Evolutionary conservation across 2,888 invertebrate genomes (phyloP).

Genomic region (Malachius bipustulatus): DNA sequence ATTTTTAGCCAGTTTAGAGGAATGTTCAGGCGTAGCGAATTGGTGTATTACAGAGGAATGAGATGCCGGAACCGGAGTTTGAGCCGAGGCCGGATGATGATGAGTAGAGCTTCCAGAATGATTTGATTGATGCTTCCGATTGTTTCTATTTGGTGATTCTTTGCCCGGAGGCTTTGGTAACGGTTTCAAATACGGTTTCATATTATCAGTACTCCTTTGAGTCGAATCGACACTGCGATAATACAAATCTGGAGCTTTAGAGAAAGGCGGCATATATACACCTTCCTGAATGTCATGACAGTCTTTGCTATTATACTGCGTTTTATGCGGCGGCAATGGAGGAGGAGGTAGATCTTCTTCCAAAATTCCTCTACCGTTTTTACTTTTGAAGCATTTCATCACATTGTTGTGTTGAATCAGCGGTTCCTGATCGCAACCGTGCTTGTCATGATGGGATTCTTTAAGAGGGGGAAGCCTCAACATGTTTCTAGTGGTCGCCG

Average conservation of each 20-base stretch:
- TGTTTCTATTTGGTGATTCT: constrained; percentile 33
- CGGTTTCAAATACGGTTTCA: constrained; percentile 45
- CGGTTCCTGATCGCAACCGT: constrained; percentile 49
- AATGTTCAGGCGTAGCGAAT: constrained; percentile 26
- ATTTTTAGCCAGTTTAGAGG: constrained; percentile 29
- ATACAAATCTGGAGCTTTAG: constrained; percentile 41
- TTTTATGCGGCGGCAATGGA: constrained; percentile 47
- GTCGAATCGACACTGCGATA: constrained; percentile 16
- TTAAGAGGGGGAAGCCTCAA: constrained; percentile 44
- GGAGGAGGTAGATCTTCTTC: constrained; percentile 46
- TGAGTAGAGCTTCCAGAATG: constrained; percentile 23
- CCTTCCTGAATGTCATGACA: too few relatives aligned
- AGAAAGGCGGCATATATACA: constrained; percentile 51
- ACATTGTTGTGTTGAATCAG: constrained; percentile 34
- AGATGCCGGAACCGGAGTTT: constrained; percentile 25
- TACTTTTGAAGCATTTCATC: constrained; percentile 23
- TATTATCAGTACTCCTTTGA: constrained; percentile 23
- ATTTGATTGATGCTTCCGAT: constrained; percentile 26
- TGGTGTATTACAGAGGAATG: constrained; percentile 25
- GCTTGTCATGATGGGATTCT: constrained; percentile 34
- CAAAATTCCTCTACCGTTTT: constrained; percentile 36
- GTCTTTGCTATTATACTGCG: too few relatives aligned
- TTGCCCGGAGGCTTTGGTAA: constrained; percentile 45
- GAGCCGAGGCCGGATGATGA: constrained; percentile 11
- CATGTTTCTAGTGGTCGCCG: constrained; percentile 34